Base-by-base conservation (phyloP, 2,888 invertebrate species). In the Lepidochitona cinerea region DNA sequence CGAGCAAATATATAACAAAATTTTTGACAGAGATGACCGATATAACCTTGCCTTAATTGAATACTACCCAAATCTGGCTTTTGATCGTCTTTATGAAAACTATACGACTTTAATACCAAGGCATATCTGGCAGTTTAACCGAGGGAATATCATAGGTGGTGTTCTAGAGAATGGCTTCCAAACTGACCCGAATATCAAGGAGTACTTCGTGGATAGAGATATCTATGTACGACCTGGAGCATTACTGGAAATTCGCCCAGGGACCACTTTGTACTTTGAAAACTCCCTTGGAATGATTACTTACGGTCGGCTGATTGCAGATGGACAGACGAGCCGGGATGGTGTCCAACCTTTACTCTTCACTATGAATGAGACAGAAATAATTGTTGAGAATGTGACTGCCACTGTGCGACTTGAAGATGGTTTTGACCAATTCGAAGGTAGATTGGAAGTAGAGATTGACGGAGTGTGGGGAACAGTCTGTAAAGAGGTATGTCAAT, bases 391-490 rank as follows among this genome's bases (percentile, higher is more conserved):
- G 67, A 87, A 87, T 73, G 81, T 85, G 23, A 87, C 87, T 0
- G 83, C 84, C 0, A 94, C 95, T 0, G 94, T 97, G 6, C 93
- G 97, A 78, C 92, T 98, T 41, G 92, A 96, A 0, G 96, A 96
- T 29, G 97, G 97, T 0, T 92, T 93, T 77, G 94, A 94, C 1
- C 93, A 93, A 70, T 93, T 94, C 75, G 97, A 98, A 92, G 99
- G 99, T 0, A 93, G 98, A n/a, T 82, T 92, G 29, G 92, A 94
- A 92, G 93, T 98, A 0, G 93, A 94, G 84, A 92, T 98, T 9
- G 94, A 95, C 75, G 95, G 95, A 0, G 94, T 94, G 88, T 99
- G 99, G 99, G 99, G 99, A 41, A 98, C 98, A 0, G 96, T 99
- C 0, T 99, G 99, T 89, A 96, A 96, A 91, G 96, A 88, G 83